Base-by-base conservation (phyloP, 2,113 vertebrate genomes). In the Empidonax alnorum region DNA sequence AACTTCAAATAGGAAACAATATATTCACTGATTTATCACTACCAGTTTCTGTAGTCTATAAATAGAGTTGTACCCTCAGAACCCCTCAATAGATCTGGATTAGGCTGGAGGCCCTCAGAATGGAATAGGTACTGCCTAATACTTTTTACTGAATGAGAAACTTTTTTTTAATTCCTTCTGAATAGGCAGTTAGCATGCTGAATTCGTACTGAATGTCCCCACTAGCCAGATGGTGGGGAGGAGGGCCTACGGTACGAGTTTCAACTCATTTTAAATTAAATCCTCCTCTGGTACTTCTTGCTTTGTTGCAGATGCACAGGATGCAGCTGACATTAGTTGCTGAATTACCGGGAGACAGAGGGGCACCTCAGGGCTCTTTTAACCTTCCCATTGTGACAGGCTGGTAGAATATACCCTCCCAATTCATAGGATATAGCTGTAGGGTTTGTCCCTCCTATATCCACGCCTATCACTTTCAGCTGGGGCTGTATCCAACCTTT, bases 201-300 rank as follows among this genome's bases (percentile, higher is more conserved):
- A 77, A 74, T 94, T 47, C 50, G 90, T 86, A 86, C 93, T 74
- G 52, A 69, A 73, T n/a, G 90, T 96, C 92, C 74, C 85, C 61
- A 73, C 46, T 41, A 95, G 68, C 67, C 90, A 94, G 93, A 95
- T 93, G 94, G 95, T 71, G 23, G 90, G 71, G 90, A 93, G 90
- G 89, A 96, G 68, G 87, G 72, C 24, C 77, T 63, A 66, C 0
- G 0, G 55, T 42, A 67, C 1, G 21, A 83, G 35, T 89, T 94
- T 86, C 31, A 24, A 80, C 46, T 85, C 78, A 69, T 85, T 62
- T 86, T 14, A 85, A 87, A 82, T 94, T 61, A 94, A 92, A 81
- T 65, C 71, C 50, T 78, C 46, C 78, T 96, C 66, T 87, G 55
- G 84, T 95, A 59, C 53, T 76, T 82, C 77, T 87, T 90, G 87